Base-by-base conservation (phyloP, 2,797 vertebrate species). In the Neosilurus mollespiculum region DNA sequence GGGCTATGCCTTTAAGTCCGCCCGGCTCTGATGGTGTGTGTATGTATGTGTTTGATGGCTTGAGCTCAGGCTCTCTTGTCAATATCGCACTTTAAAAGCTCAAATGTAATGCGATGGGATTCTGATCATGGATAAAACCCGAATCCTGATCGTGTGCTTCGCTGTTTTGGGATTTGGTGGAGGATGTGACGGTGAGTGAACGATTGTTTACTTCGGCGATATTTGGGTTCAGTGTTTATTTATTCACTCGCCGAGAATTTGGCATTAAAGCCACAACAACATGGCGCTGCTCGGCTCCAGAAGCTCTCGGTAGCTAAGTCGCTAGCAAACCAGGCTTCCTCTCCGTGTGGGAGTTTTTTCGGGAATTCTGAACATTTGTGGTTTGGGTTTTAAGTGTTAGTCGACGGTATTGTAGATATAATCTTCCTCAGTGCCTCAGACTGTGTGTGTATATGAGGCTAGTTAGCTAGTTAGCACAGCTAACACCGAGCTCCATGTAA, bases 51-150 rank as follows among this genome's bases (percentile, higher is more conserved):
- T 81, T 26, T 81, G 56, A 59, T 64, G 66, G 84, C 78, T 64
- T 24, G 37, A 65, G 83, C 37, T 76, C 83, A 53, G 14, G 58
- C 65, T 77, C 72, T 54, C 24, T 30, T 82, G 84, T 85, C 80
- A 85, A 62, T 78, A 82, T 78, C 73, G 67, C 80, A 58, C 73
- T 76, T 79, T 82, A 71, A 85, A 81, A 16, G 66, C 58, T 82
- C 54, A 24, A 43, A 66, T 85, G 84, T 81, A 85, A 93, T 93
- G 92, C 91, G 81, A 91, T 87, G 90, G 86, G 89, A 90, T 66
- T 92, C 83, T 86, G 91, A 93, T 82, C 88, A 95, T 95, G 94
- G 92, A 92, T 89, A 89, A 90, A 84, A 79, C 88, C 22, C 80
- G 84, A 84, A 86, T 91, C 5, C 71, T 87, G 83, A 82, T 92